Percentiles rank a stretch among this genome's conserved stretches.
phyloP scores from a whole-genome alignment of 2,888 invertebrate species.

The Chrysotoxum bicinctum region DNA sequence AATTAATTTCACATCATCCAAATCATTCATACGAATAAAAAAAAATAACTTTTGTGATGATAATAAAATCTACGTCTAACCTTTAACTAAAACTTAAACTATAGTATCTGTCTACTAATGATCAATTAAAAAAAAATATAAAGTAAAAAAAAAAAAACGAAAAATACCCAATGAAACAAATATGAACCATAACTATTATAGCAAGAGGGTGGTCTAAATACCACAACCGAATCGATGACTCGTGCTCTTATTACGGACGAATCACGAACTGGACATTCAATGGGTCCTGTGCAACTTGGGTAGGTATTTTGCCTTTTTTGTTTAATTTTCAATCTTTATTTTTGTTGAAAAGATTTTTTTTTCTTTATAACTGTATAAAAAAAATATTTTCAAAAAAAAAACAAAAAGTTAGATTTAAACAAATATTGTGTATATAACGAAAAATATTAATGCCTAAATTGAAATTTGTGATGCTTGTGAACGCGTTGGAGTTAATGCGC shows the following conservation, averaged over 20 bases:
- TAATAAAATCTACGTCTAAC: slow-evolving; percentile 45
- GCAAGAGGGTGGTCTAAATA: slow-evolving; percentile 95
- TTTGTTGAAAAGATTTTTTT: slow-evolving; percentile 24
- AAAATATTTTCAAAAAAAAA: not conserved
- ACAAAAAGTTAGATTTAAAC: not conserved
- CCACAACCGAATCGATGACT: slow-evolving; percentile 95
- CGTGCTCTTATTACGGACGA: slow-evolving; percentile 97
- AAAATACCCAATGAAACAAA: slow-evolving; percentile 62
- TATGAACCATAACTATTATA: slow-evolving; percentile 83
- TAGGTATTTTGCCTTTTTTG: slow-evolving; percentile 84
- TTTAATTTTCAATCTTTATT: slow-evolving; percentile 40
- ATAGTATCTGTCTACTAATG: slow-evolving; percentile 35
- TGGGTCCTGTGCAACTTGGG: slow-evolving; percentile 97
- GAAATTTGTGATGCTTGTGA: slow-evolving; percentile 53
- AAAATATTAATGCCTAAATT: not conserved
- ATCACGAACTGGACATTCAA: slow-evolving; percentile 90
- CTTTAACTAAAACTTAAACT: slow-evolving; percentile 25
- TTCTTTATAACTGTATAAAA: not conserved
- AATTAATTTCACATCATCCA: slow-evolving; percentile 49
- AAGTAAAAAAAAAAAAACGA: slow-evolving; percentile 27
- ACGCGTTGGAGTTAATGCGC: too few species aligned
- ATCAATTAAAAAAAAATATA: slow-evolving; percentile 7
- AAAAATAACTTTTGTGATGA: slow-evolving; percentile 41
- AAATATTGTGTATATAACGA: not conserved
- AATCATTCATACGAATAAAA: slow-evolving; percentile 59